Conservation (phyloP, 2,888 invertebrate species). For the Rapana venosa region DNA sequence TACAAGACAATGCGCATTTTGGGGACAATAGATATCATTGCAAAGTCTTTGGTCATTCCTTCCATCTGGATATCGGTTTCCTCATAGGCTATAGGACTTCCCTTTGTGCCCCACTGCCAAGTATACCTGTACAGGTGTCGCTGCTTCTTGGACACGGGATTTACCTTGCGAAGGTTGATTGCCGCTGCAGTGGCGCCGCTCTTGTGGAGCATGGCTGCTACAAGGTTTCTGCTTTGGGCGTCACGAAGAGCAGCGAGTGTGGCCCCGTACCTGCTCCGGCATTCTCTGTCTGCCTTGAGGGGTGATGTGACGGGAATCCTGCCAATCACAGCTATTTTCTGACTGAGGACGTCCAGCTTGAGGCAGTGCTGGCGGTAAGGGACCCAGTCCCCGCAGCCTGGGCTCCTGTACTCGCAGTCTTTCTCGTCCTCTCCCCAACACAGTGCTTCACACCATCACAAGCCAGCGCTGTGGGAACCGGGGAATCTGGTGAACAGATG, state of each 20-base stretch:
- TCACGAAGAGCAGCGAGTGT: not conserved
- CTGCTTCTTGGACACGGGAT: not conserved
- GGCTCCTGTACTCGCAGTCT: not conserved
- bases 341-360: not conserved
- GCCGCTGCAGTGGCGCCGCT: not conserved
- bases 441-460: conserved; percentile 16
- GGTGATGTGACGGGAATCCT: not conserved
- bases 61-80: not conserved
- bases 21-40: not conserved
- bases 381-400: conserved; percentile 26
- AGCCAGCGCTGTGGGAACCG: not conserved
- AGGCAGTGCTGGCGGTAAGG: not conserved
- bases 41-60: not conserved
- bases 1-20: not conserved
- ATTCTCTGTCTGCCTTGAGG: not conserved
- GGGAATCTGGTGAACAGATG: too few relatives aligned
- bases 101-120: conserved; percentile 30
- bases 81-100: conserved; percentile 24
- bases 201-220: not conserved
- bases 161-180: not conserved
- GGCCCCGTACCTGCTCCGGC: not conserved
- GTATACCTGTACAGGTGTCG: conserved; percentile 12
- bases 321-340: not conserved
- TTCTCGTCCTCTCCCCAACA: conserved; percentile 9
- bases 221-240: not conserved